Evolutionary conservation across 2,888 invertebrate genomes (phyloP).

Genomic region (Epistrophella euchroma): DNA sequence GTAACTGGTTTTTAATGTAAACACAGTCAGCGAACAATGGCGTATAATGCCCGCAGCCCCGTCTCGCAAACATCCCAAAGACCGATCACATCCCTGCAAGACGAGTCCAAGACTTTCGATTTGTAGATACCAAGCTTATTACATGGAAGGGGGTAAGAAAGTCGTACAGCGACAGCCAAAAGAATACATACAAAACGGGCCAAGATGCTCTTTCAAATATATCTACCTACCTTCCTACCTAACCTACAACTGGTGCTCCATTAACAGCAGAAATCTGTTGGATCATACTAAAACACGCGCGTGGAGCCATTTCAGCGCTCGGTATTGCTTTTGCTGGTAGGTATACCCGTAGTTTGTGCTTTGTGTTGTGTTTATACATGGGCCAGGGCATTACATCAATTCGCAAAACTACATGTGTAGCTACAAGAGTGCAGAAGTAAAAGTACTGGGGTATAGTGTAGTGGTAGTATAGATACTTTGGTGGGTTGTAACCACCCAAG

Average conservation of each 20-base stretch:
- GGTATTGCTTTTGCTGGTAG: background rate
- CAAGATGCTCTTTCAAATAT: constrained; percentile 22
- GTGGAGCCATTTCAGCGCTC: constrained; percentile 68
- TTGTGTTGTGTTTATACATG: constrained; percentile 74
- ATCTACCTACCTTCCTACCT: background rate
- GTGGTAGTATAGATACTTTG: background rate
- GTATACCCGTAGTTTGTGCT: constrained; percentile 34
- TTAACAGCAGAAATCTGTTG: constrained; percentile 68
- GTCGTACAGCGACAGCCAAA: background rate
- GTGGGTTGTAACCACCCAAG: constrained; percentile 70
- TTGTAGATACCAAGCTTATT: constrained; percentile 46
- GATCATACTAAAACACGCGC: constrained; percentile 73
- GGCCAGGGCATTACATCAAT: constrained; percentile 77
- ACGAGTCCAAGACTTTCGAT: constrained; percentile 67
- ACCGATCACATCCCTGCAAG: constrained; percentile 36
- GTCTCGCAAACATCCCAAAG: background rate
- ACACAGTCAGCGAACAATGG: constrained; percentile 69
- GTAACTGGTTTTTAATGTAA: constrained; percentile 76
- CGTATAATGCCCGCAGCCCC: constrained; percentile 61
- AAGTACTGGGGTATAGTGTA: constrained; percentile 27
- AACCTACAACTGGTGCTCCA: constrained; percentile 25
- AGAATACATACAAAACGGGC: constrained; percentile 18
- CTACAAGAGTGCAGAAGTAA: constrained; percentile 77
- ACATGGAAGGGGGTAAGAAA: constrained; percentile 43
- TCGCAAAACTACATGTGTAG: constrained; percentile 77